phyloP scores from a whole-genome alignment of 64 coral and sea anemone genomes.

The Montipora foliosa region DNA sequence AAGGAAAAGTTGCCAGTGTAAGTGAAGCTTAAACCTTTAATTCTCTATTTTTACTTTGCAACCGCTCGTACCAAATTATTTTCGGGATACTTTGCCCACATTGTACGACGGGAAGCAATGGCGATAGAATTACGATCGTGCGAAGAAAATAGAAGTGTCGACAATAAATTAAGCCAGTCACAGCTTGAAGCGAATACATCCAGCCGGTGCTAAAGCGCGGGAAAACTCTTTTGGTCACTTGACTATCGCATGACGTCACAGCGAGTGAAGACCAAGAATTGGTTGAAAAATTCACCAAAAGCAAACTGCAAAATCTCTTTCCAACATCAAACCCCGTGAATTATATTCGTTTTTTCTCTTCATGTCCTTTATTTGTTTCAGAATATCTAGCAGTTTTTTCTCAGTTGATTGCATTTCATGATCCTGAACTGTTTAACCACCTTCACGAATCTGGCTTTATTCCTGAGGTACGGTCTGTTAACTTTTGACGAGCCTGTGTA shows the following conservation, averaged over 20 bases:
- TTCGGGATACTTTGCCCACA: no score
- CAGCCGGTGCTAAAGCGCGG: no score
- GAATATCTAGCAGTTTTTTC: constrained; percentile 99
- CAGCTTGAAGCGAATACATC: no score
- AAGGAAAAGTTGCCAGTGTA: no score
- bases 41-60: no score
- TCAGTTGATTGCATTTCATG: constrained; percentile 97
- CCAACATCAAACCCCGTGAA: neutral
- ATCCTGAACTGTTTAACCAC: constrained; percentile 96
- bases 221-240: neutral
- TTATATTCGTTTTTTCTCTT: neutral
- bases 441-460: constrained; percentile 95
- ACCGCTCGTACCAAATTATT: no score
- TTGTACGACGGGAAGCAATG: no score
- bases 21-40: no score
- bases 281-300: neutral
- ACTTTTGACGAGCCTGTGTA: neutral
- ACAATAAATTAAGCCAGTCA: neutral
- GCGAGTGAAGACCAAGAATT: no score
- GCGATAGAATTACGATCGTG: no score
- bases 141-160: neutral
- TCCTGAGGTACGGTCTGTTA: constrained; percentile 73
- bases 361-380: constrained; percentile 17
- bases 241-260: neutral
- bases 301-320: neutral